These are phyloP conservation scores for Ptychoptera albimana DNA, from an alignment of 2,888 invertebrate genomes.

Conservation along the genomic window DNA sequence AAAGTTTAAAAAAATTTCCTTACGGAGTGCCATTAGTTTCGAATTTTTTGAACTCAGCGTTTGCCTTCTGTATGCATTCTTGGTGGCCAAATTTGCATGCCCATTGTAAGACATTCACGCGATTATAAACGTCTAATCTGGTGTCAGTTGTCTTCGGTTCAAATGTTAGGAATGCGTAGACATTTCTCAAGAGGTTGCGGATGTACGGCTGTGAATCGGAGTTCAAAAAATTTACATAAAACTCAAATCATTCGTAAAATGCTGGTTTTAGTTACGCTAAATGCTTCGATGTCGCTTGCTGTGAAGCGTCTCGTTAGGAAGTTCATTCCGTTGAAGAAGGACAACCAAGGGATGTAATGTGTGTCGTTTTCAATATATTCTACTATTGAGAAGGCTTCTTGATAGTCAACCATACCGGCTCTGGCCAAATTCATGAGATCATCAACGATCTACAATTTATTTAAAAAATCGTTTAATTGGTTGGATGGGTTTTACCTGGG, in stretches of 20 bases:
- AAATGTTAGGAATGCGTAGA: conserved; percentile 36
- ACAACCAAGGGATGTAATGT: conserved; percentile 62
- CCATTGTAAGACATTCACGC: conserved; percentile 40
- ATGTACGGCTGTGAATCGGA: conserved; percentile 28
- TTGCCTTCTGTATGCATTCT: conserved; percentile 38
- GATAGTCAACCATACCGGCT: conserved; percentile 42
- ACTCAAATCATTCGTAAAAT: too few relatives aligned
- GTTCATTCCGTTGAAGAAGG: conserved; percentile 36
- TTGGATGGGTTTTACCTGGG: too few relatives aligned
- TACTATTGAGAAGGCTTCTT: conserved; percentile 44
- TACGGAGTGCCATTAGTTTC: not conserved
- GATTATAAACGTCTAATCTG: conserved; percentile 40
- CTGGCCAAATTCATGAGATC: conserved; percentile 62
- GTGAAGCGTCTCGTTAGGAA: conserved; percentile 21
- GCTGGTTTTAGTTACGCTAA: too few relatives aligned
- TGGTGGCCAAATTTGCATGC: conserved; percentile 45
- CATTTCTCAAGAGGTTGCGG: conserved; percentile 29
- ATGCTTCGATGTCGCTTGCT: not conserved
- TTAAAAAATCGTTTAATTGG: too few relatives aligned
- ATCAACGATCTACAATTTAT: conserved; percentile 38
- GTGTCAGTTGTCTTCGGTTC: conserved; percentile 26
- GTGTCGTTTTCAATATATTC: conserved; percentile 51
- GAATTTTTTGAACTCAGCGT: conserved; percentile 23
- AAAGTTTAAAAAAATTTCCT: not conserved
- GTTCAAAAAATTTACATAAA: too few relatives aligned